These are phyloP conservation scores for Nineta flava DNA, from an alignment of 2,888 invertebrate species.

Conservation along the genomic window DNA sequence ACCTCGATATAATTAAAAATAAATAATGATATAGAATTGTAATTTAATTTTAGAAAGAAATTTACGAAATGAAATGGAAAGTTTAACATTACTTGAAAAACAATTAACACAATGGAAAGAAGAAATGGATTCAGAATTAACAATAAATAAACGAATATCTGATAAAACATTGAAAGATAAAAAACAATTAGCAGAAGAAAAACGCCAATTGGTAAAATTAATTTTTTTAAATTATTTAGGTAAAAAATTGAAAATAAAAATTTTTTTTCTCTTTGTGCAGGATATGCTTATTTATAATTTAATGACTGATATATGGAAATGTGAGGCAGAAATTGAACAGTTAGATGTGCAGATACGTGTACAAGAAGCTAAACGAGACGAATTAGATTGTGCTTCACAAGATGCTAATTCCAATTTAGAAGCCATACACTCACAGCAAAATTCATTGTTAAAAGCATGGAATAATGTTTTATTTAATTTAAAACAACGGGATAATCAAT, in stretches of 20 bases:
- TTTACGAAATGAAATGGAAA: slow-evolving; percentile 39
- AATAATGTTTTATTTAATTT: slow-evolving; percentile 56
- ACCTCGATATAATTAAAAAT: too few relatives aligned
- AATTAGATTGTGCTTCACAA: slow-evolving; percentile 39
- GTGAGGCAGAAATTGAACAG: slow-evolving; percentile 47
- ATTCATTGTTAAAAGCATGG: slow-evolving; percentile 55
- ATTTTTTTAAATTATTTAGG: neutral
- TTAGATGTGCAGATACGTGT: slow-evolving; percentile 47
- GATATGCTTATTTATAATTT: slow-evolving; percentile 53
- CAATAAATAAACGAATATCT: slow-evolving; percentile 44
- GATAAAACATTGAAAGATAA: slow-evolving; percentile 45
- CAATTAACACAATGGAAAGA: slow-evolving; percentile 46
- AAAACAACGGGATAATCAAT: slow-evolving; percentile 47
- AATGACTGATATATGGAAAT: slow-evolving; percentile 50
- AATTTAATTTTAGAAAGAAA: slow-evolving; percentile 30
- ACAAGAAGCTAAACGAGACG: slow-evolving; percentile 45
- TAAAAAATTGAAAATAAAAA: neutral
- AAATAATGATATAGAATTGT: too few relatives aligned
- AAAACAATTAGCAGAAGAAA: slow-evolving; percentile 35
- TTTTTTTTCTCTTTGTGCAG: slow-evolving; percentile 13
- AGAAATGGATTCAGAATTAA: slow-evolving; percentile 43
- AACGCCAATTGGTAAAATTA: slow-evolving; percentile 33
- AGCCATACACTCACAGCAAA: slow-evolving; percentile 51
- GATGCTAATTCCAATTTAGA: slow-evolving; percentile 59
- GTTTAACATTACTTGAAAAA: slow-evolving; percentile 34